phyloP scores from a whole-genome alignment of 2,797 vertebrate genomes.

The Sebastes minor region DNA sequence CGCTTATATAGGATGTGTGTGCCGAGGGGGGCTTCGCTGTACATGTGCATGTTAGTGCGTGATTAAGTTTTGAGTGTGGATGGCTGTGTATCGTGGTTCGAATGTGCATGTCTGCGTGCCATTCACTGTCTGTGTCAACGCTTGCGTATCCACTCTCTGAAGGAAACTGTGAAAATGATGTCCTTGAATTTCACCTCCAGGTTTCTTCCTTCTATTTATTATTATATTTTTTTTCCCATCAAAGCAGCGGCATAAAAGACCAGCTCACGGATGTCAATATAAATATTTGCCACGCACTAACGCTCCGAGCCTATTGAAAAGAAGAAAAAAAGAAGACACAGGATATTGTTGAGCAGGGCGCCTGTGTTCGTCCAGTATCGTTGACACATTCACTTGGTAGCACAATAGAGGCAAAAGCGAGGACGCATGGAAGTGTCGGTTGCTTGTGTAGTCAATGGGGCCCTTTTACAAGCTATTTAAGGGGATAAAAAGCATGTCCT shows the following conservation, averaged over 20 bases:
- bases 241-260: conserved; percentile 28
- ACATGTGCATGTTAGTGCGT: conserved; percentile 17
- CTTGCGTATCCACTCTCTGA: conserved; percentile 1
- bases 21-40: conserved; percentile 4
- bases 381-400: conserved; percentile 53
- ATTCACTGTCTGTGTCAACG: conserved; percentile 16
- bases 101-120: conserved; percentile 11
- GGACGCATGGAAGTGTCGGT: conserved; percentile 53
- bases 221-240: background rate
- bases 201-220: background rate
- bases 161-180: conserved; percentile 30
- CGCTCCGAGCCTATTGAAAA: conserved; percentile 6
- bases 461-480: conserved; percentile 77
- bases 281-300: conserved; percentile 43
- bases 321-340: background rate
- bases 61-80: conserved; percentile 31
- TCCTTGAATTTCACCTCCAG: conserved; percentile 42
- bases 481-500: conserved; percentile 73
- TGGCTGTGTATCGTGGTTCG: conserved; percentile 6
- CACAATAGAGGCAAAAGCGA: conserved; percentile 64
- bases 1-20: conserved; percentile 29
- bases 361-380: conserved; percentile 43
- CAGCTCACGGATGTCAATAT: conserved; percentile 26
- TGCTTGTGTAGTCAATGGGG: conserved; percentile 78
- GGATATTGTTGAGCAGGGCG: conserved; percentile 41